A percentile compares a stretch with the other conserved stretches of the same genome.
Evolutionary conservation across 2,113 vertebrate species (phyloP).

Genomic region (Naja naja): DNA sequence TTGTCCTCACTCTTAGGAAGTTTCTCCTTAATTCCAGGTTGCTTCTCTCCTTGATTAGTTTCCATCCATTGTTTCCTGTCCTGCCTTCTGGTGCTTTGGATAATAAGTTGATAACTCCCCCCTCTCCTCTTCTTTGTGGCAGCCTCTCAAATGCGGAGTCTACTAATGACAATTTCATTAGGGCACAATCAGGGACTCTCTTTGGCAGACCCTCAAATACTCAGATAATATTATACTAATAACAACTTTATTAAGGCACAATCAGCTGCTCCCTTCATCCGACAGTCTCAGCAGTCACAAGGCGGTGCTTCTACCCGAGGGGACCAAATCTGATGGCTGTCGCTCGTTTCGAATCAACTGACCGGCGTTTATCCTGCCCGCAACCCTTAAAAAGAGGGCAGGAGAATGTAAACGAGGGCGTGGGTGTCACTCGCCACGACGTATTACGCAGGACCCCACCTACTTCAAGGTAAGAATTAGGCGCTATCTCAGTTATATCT

Average conservation of each 20-base stretch:
- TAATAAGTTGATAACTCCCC: not conserved
- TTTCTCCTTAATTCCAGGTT: not conserved
- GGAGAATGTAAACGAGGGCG: not conserved
- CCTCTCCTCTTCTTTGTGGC: not conserved
- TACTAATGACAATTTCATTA: not conserved
- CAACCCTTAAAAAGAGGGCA: not conserved
- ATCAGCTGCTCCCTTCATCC: not conserved
- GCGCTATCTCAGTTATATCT: not conserved
- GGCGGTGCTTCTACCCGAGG: not conserved
- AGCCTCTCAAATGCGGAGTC: not conserved
- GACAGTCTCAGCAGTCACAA: not conserved
- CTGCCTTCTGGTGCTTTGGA: not conserved
- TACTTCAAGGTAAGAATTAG: constrained; percentile 7
- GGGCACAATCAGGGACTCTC: not conserved
- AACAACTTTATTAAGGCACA: not conserved
- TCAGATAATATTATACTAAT: not conserved
- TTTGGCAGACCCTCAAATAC: not conserved
- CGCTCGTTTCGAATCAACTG: not conserved
- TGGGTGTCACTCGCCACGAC: not conserved
- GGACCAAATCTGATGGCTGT: not conserved
- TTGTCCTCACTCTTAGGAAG: not conserved
- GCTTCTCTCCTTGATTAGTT: not conserved
- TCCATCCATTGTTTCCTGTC: not conserved
- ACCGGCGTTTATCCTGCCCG: not conserved
- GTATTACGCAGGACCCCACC: not conserved